Evolutionary conservation across 2,113 vertebrate species (phyloP), one percentile per base, ranked within the genome.

Genomic region (Pimephales promelas): DNA sequence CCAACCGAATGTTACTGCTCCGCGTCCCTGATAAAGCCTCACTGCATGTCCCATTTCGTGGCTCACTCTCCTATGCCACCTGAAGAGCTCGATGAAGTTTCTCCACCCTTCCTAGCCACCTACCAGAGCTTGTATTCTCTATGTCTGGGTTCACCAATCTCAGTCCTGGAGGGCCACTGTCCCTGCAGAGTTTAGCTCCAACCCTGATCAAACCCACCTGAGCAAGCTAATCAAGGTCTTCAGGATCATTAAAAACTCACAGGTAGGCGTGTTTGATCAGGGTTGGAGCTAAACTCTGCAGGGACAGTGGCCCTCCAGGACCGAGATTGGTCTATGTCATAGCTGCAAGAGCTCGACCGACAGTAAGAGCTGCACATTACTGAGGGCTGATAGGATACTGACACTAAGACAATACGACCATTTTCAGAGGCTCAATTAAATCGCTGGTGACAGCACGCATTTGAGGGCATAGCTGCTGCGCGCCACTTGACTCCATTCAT

Each of bases 401-500:
- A 88, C 77, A 84, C 85, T 89, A 91, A 92, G 90, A 91, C 88
- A 93, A 90, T 73, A 62, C 83, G 87, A 89, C 66, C 84, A 83
- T 90, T 91, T 91, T 89, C 89, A 90, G 82, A 84, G 88, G 90
- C 89, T 90, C 89, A 90, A 89, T 92, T 90, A 94, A 93, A 94
- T 92, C 86, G 90, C 88, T 90, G 89, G 91, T 92, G 92, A 94
- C 92, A 92, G 92, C 73, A 56, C 64, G 80, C 91, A 89, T 88
- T 91, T 88, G 90, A 92, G 92, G 90, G 90, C 90, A 91, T 91
- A 92, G 92, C 89, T 88, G 88, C 93, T 62, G 89, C 82, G 87
- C 88, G 72, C 91, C 90, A 93, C 91, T 94, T 93, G 91, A 95
- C 92, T 93, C 90, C 87, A 73, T 79, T 93, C 92, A 92, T 93